A percentile compares a stretch with the other conserved stretches of the same genome.
Conservation (phyloP, 2,113 vertebrate species). For the Etheostoma cragini region DNA sequence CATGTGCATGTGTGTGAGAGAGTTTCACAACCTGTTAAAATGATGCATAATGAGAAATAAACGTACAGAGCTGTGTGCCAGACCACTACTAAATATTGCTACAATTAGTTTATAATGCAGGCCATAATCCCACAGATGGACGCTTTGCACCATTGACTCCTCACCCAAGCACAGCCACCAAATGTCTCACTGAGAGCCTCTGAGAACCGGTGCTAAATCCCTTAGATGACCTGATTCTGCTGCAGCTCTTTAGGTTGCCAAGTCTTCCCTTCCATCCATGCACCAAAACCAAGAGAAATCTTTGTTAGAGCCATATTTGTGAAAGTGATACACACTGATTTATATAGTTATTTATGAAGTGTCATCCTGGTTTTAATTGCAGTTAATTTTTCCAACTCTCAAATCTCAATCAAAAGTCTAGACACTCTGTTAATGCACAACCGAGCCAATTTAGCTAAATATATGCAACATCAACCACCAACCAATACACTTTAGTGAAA, state of each 20-base stretch:
- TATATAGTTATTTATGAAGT: neutral
- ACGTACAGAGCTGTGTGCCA: neutral
- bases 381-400: neutral
- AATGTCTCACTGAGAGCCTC: slow-evolving; percentile 44
- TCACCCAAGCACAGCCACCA: slow-evolving; percentile 48
- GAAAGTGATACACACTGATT: slow-evolving; percentile 3
- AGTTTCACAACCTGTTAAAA: slow-evolving; percentile 9
- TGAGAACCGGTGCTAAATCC: slow-evolving; percentile 51
- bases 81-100: slow-evolving; percentile 1
- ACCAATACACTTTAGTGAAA: too few relatives aligned
- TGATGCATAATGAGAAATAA: slow-evolving; percentile 24
- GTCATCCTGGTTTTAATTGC: neutral
- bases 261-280: neutral
- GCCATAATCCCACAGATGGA: slow-evolving; percentile 46
- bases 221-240: slow-evolving; percentile 39
- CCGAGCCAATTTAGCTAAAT: neutral
- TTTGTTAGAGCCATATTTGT: neutral
- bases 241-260: neutral
- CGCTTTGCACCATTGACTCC: slow-evolving; percentile 44
- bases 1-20: neutral
- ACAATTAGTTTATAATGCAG: slow-evolving; percentile 44
- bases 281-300: slow-evolving; percentile 12
- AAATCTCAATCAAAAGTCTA: neutral
- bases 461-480: too few relatives aligned
- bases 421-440: neutral